Base-by-base conservation (phyloP, 2,888 invertebrate genomes). In the Morpho achilles region DNA sequence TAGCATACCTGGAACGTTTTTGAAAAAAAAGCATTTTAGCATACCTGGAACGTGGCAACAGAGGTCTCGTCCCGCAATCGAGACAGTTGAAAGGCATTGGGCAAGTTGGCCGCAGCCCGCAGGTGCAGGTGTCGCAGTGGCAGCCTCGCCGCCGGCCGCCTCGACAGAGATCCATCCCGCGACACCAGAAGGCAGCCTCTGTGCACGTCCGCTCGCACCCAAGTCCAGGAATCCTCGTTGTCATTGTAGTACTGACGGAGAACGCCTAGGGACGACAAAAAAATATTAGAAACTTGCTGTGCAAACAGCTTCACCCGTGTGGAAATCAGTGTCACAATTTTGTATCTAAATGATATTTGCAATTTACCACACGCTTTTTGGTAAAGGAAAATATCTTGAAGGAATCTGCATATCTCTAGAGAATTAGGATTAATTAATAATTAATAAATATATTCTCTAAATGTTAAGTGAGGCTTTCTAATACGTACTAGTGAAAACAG, bases 21-120 rank as follows among this genome's bases (percentile, higher is more conserved):
- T n/a, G n/a, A n/a, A n/a, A 42, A 42, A 43, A 8, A 8, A 43
- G 5, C 1, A 43, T 5, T 8, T 3, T 43, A 43, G 5, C 8
- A 43, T 51, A 87, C 89, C 89, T 90, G 89, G 76, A 89, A 90
- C 66, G 89, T 90, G 77, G 89, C 89, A 77, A 90, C 88, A 70
- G 88, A 78, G 63, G 82, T 67, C 76, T 90, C 87, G 69, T 89
- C 89, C 66, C 80, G 82, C 72, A 87, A 75, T 69, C 88, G 74
- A 64, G 89, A 89, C 67, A 90, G 78, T 74, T 88, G 88, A 75
- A 90, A 90, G 63, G 89, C 89, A 69, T 89, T 84, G 59, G 86
- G 86, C 68, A 89, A 73, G 58, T 68, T 64, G 3, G 77, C 69
- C 22, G 86, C 82, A n/a, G 84, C 78, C 7, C 84, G 82, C 59